Evolutionary conservation across 2,113 vertebrate species (phyloP).

Genomic region (Polypterus bichir): DNA sequence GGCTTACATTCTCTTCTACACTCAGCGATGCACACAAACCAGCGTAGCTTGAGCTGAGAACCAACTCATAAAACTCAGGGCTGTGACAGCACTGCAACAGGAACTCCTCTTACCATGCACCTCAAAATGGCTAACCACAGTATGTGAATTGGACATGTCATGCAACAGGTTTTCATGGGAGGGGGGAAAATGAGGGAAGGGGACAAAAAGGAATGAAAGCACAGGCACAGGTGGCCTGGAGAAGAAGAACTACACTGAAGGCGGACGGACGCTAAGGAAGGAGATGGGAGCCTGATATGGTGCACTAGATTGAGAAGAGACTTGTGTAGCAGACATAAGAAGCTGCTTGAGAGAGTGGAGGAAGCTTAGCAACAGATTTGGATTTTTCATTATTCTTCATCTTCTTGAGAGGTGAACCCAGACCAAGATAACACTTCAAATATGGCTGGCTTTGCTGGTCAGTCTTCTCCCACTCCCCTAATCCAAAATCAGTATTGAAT

Average conservation of each 20-base stretch:
- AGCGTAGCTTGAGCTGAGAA: conserved; percentile 36
- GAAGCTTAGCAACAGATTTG: background rate
- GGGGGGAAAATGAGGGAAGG: too few relatives aligned
- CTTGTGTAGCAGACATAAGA: background rate
- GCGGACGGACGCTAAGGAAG: background rate
- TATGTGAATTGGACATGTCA: background rate
- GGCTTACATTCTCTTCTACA: conserved; percentile 98
- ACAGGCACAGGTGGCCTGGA: background rate
- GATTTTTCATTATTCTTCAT: too few relatives aligned
- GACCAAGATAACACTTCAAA: background rate
- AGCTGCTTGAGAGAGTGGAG: background rate
- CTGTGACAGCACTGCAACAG: conserved; percentile 21
- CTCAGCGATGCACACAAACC: conserved; percentile 75
- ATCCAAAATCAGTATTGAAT: background rate
- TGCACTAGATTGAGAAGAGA: background rate
- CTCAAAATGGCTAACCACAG: background rate
- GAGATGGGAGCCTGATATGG: background rate
- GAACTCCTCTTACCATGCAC: conserved; percentile 5
- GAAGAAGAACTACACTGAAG: background rate
- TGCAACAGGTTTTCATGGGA: background rate
- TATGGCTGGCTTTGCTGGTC: background rate
- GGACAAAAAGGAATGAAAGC: background rate
- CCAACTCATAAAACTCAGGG: conserved; percentile 60
- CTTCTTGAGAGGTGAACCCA: background rate
- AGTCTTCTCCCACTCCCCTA: background rate